Base-by-base conservation (phyloP, 1,140 invertebrate genomes). In the Drosophila takahashii region DNA sequence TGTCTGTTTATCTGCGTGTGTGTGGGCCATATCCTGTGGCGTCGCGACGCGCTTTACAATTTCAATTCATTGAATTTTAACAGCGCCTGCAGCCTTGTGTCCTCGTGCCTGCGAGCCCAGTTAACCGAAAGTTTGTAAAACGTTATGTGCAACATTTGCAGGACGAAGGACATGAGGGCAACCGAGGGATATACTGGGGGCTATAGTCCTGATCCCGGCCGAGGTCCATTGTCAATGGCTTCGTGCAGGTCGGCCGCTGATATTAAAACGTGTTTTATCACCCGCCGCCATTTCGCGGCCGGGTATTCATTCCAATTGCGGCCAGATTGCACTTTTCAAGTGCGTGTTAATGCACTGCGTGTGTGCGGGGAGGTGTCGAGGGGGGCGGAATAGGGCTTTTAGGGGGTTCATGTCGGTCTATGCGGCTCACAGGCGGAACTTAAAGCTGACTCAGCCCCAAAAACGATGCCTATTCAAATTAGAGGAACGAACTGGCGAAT, bases 21-120 rank as follows among this genome's bases (percentile, higher is more conserved):
- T 59, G 52, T 64, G 45, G 58, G 54, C 52, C 16, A 65, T 78
- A 78, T 78, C 67, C 67, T 79, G 74, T 60, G 53, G 71, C 83
- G 69, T 44, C 56, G 70, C 79, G 73, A 72, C 81, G 77, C 83
- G 66, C 62, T 87, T 84, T 85, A 91, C 78, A 89, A 91, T 91
- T 91, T 91, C 89, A 81, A 79, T 91, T 91, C 84, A 91, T 91
- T 91, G 89, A 91, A 91, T 91, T 91, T 91, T 91, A 91, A 91
- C 81, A 72, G 84, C 69, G 80, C 85, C 67, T 87, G 81, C 79
- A 80, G 67, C 44, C 36, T 5, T 29, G 32, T 27, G 67, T 71
- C 67, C 67, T 71, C 57, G 67, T 29, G 59, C 54, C 56, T 39
- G 42, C 50, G 22, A 41, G 53, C 34, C 56, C 41, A 54, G 62